Base-by-base conservation (phyloP, 2,797 vertebrate species). In the Pithecia hirsuta region DNA sequence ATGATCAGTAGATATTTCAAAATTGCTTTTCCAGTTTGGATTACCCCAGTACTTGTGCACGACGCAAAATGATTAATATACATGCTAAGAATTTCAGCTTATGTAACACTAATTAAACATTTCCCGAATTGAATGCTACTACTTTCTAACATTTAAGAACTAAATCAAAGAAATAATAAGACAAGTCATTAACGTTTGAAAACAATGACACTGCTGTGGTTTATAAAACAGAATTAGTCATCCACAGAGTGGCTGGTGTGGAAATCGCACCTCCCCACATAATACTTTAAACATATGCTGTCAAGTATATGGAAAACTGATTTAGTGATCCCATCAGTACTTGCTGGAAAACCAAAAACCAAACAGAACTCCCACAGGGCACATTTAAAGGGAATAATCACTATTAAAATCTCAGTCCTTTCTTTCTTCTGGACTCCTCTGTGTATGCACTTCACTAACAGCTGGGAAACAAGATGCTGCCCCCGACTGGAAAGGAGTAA, bases 261-360 rank as follows among this genome's bases (percentile, higher is more conserved):
- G 57, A 95, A 97, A 91, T 6, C 61, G 64, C 39, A 61, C 46
- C 67, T 52, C 48, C 44, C 79, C 80, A 86, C 46, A 33, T 17
- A 48, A 70, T 17, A 93, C 64, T 83, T 96, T 52, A 87, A 91
- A 83, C 24, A 84, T 30, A 91, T 11, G 17, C 28, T 94, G n/a
- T 76, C 75, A 64, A 78, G 61, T 44, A n/a, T 7, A 93, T 13
- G 64, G 50, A 94, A 95, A 89, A 89, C 44, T 4, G 12, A 89
- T 89, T 57, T 84, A 55, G 61, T 46, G 90, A 95, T 57, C 59
- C 87, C 44, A 22, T 88, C 44, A 22, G 57, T 28, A 55, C 72
- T 94, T 84, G 86, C 67, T 93, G 75, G 78, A 86, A 96, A 92
- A 88, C 70, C 86, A 89, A 82, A 96, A 80, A 88, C 52, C 70